A percentile compares a stretch with the other conserved stretches of the same genome.
These are phyloP conservation scores for Timandra comae DNA, from an alignment of 2,888 invertebrate species.

Conservation along the genomic window DNA sequence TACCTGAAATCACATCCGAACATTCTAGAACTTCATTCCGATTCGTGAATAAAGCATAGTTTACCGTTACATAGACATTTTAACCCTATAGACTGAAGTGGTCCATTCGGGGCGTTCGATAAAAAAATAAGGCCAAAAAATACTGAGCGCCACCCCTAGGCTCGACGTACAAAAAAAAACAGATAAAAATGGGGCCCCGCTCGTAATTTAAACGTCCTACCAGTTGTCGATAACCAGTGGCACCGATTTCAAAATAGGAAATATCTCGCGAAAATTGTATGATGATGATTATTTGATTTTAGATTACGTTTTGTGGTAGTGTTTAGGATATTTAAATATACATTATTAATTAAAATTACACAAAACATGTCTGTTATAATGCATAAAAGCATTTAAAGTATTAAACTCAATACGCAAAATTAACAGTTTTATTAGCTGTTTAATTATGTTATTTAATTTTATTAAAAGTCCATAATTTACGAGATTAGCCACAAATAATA, in stretches of 20 bases:
- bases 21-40: conserved; percentile 3
- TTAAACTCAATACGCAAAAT: too few relatives aligned
- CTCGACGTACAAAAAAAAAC: conserved; percentile 58
- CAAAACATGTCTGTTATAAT: too few relatives aligned
- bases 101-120: conserved; percentile 46
- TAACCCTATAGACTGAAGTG: conserved; percentile 55
- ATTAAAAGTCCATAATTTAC: too few relatives aligned
- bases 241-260: conserved; percentile 15
- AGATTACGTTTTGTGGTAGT: too few relatives aligned
- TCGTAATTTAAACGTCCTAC: conserved; percentile 72
- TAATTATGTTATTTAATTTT: too few relatives aligned
- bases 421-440: too few relatives aligned
- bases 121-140: conserved; percentile 54
- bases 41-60: conserved; percentile 12
- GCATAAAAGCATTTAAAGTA: too few relatives aligned
- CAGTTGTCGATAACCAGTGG: conserved; percentile 61
- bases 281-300: neutral
- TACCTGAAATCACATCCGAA: too few relatives aligned
- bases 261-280: neutral
- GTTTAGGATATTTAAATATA: too few relatives aligned
- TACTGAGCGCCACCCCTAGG: conserved; percentile 64
- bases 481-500: too few relatives aligned
- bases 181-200: conserved; percentile 62
- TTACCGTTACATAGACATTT: conserved; percentile 49
- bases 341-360: too few relatives aligned